Evolutionary conservation across 2,888 invertebrate species (phyloP).

Genomic region (Meiosimyza decipiens): DNA sequence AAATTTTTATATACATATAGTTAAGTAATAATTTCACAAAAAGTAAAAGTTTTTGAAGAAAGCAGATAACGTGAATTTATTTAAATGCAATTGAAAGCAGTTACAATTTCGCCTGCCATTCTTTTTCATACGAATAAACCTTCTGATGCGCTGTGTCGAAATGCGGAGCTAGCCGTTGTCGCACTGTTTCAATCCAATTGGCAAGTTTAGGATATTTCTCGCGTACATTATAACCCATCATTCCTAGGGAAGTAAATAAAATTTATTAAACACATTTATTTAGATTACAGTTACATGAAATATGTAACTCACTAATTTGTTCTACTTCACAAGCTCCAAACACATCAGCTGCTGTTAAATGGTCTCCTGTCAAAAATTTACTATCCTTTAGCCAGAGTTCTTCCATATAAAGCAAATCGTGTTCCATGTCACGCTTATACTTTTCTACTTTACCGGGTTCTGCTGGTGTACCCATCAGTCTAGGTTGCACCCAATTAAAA

Average conservation of each 20-base stretch:
- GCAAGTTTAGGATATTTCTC: conserved; percentile 70
- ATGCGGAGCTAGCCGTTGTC: conserved; percentile 69
- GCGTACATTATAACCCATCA: conserved; percentile 73
- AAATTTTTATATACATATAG: background rate
- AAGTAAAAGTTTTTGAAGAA: background rate
- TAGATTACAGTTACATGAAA: background rate
- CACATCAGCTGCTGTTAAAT: conserved; percentile 76
- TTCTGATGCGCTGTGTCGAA: conserved; percentile 72
- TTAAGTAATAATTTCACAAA: background rate
- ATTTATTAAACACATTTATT: conserved; percentile 45
- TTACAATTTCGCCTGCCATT: conserved; percentile 25
- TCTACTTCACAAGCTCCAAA: conserved; percentile 79
- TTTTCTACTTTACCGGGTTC: conserved; percentile 60
- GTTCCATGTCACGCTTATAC: conserved; percentile 67
- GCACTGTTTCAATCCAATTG: conserved; percentile 73
- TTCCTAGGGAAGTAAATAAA: conserved; percentile 70
- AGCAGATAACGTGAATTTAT: background rate
- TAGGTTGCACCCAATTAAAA: conserved; percentile 60
- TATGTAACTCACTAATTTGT: conserved; percentile 72
- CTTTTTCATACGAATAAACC: conserved; percentile 35
- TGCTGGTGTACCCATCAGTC: conserved; percentile 43
- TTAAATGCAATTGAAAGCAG: background rate
- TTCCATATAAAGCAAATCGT: conserved; percentile 70
- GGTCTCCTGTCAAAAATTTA: conserved; percentile 69
- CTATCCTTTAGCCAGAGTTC: conserved; percentile 69